Percentiles rank a stretch among this genome's conserved stretches.
phyloP scores from a whole-genome alignment of 2,797 vertebrate species.

The Tadarida brasiliensis region DNA sequence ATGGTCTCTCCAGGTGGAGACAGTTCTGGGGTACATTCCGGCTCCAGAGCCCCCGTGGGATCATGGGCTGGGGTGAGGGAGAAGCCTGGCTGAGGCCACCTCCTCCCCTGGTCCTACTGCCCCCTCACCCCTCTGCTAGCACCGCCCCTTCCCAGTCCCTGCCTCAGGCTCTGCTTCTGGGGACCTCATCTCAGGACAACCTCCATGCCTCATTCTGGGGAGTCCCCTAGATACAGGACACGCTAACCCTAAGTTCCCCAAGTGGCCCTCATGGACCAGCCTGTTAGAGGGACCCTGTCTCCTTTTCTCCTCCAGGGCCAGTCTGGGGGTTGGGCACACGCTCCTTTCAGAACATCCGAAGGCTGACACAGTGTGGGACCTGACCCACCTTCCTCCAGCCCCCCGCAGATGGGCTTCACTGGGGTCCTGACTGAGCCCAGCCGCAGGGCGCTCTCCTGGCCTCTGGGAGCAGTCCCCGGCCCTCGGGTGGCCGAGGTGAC shows the following conservation, averaged over 20 bases:
- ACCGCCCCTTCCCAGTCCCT: neutral
- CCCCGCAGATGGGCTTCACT: neutral
- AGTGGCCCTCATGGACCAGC: neutral
- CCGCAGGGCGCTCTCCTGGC: neutral
- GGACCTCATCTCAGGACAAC: neutral
- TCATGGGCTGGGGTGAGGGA: neutral
- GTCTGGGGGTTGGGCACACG: fast-evolving
- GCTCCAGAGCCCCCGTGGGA: neutral
- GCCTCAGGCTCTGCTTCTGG: neutral
- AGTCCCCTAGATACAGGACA: neutral
- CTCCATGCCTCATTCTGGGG: neutral
- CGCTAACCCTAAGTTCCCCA: neutral
- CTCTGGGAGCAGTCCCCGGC: fast-evolving
- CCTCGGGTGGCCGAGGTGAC: neutral
- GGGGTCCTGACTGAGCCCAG: too few relatives aligned
- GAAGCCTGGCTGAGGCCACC: fast-evolving
- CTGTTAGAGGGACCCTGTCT: neutral
- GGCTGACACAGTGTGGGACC: neutral
- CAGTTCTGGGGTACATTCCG: neutral
- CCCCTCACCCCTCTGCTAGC: neutral
- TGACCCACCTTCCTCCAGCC: fast-evolving
- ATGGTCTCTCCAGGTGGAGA: neutral
- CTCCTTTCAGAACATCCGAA: neutral
- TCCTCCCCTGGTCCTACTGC: fast-evolving
- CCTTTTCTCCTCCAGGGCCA: neutral